Percentiles rank a stretch among this genome's conserved stretches.
Evolutionary conservation across 2,797 vertebrate species (phyloP).

Genomic region (Neoniphon sammara): DNA sequence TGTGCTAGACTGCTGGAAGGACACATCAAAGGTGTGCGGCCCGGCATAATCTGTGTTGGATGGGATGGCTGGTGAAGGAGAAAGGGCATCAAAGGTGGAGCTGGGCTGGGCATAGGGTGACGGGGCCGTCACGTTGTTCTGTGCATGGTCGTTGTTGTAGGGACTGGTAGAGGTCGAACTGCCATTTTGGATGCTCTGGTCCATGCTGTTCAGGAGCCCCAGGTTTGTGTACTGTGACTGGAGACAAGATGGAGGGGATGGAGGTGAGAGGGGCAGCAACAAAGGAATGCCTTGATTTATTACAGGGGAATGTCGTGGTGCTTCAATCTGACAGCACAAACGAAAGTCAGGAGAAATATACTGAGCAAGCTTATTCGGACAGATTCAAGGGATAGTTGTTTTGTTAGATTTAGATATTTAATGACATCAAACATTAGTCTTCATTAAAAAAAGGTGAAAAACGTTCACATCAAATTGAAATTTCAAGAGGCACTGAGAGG

Average conservation of each 20-base stretch:
- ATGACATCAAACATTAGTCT: not conserved
- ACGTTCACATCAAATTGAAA: too few relatives aligned
- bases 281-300: constrained; percentile 33
- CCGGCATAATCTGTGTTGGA: constrained; percentile 99
- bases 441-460: too few relatives aligned
- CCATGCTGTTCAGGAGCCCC: constrained; percentile 99
- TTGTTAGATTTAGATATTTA: not conserved
- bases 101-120: constrained; percentile 98
- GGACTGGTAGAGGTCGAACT: constrained; percentile 98
- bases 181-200: constrained; percentile 96
- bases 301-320: constrained; percentile 4
- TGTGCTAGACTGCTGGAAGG: constrained; percentile 99
- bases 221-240: constrained; percentile 95
- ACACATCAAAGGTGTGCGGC: constrained; percentile 97
- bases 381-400: not conserved
- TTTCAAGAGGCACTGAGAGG: too few relatives aligned
- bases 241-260: constrained; percentile 24
- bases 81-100: constrained; percentile 97
- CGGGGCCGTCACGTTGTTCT: constrained; percentile 94
- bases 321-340: not conserved
- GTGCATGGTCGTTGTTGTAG: constrained; percentile 94
- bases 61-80: constrained; percentile 97
- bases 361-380: not conserved
- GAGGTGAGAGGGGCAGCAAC: not conserved
- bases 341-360: not conserved